Evolutionary conservation across 1,140 invertebrate genomes (phyloP).

Genomic region (Drosophila ambigua): DNA sequence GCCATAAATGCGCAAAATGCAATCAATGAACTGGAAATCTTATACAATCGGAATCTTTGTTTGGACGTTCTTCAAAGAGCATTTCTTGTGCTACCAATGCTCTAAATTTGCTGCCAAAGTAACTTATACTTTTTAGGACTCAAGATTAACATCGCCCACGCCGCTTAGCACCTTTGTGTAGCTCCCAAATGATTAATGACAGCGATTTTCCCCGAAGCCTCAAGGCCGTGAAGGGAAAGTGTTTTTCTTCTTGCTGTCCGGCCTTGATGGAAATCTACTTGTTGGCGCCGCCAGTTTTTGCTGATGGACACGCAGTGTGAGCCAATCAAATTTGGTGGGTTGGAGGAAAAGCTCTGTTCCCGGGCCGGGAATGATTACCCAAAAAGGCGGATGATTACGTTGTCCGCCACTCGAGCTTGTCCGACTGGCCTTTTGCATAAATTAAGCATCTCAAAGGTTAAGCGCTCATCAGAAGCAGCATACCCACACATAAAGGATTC

Average conservation of each 20-base stretch:
- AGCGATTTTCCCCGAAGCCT: constrained; percentile 49
- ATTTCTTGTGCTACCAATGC: background rate
- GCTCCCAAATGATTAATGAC: constrained; percentile 76
- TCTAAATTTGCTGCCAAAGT: constrained; percentile 9
- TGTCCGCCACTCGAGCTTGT: constrained; percentile 36
- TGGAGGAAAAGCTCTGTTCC: constrained; percentile 1
- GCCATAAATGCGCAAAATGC: too few species aligned
- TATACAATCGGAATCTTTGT: background rate
- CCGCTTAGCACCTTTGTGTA: constrained; percentile 63
- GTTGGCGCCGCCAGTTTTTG: constrained; percentile 62
- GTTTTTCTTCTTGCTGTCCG: constrained; percentile 26
- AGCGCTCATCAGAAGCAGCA: background rate
- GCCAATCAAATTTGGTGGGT: constrained; percentile 39
- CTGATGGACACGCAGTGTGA: constrained; percentile 13
- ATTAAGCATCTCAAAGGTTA: constrained; percentile 39
- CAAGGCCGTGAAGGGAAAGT: background rate
- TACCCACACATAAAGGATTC: too few species aligned
- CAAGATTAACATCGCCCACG: constrained; percentile 72
- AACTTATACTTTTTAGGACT: constrained; percentile 2
- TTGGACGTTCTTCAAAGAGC: constrained; percentile 1
- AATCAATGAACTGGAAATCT: too few species aligned
- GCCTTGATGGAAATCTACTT: constrained; percentile 68
- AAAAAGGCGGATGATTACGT: constrained; percentile 44
- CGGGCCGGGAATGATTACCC: constrained; percentile 39
- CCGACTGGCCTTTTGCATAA: constrained; percentile 53